phyloP scores from a whole-genome alignment of 2,888 invertebrate genomes.

The Callinectes sapidus region DNA sequence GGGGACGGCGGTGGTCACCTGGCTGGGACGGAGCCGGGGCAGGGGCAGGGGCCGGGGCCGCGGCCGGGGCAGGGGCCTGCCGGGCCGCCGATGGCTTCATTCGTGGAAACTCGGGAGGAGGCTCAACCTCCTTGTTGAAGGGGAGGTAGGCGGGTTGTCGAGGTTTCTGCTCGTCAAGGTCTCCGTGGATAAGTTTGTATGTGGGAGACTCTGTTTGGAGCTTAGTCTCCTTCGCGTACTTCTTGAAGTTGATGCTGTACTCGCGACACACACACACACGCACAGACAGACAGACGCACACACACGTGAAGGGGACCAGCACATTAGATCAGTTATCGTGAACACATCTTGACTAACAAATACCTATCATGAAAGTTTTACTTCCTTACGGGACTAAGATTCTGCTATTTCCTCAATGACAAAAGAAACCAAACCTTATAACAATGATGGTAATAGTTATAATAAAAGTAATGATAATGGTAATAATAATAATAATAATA shows the following conservation, averaged over 20 bases:
- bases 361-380: background rate
- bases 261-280: slow-evolving; percentile 43
- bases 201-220: slow-evolving; percentile 74
- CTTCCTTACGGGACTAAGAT: background rate
- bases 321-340: slow-evolving; percentile 3
- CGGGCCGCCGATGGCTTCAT: slow-evolving; percentile 50
- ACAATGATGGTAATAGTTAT: background rate
- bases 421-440: background rate
- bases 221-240: slow-evolving; percentile 82
- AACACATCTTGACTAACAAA: background rate
- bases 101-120: slow-evolving; percentile 55
- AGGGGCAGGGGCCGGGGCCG: slow-evolving; percentile 47
- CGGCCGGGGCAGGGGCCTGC: slow-evolving; percentile 46
- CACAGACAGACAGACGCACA: slow-evolving; percentile 53
- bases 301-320: slow-evolving; percentile 44
- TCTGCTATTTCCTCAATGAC: background rate
- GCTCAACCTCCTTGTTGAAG: slow-evolving; percentile 55
- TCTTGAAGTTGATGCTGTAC: slow-evolving; percentile 93
- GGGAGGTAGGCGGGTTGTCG: slow-evolving; percentile 45
- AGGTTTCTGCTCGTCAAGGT: slow-evolving; percentile 72
- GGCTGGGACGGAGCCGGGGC: slow-evolving; percentile 36
- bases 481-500: background rate
- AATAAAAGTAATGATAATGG: background rate
- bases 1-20: slow-evolving; percentile 24
- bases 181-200: slow-evolving; percentile 75